Evolutionary conservation across 2,888 invertebrate genomes (phyloP), one percentile per base, ranked within the genome.

Genomic region (Epistrophe grossulariae): DNA sequence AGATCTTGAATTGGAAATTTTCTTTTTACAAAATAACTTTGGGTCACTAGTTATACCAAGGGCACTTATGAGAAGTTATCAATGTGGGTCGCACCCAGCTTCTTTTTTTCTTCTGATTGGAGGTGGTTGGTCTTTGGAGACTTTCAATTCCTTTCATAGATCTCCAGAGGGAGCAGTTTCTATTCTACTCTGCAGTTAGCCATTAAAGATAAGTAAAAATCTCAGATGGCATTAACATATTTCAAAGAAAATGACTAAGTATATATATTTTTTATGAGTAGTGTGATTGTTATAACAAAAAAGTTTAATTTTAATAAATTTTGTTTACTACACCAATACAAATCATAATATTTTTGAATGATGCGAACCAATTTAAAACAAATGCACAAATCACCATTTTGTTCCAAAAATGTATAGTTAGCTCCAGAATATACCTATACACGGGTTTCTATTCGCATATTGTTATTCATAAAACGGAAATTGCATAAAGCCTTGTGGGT

Each of bases 331-430:
- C 62, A 11, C 62, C n/a, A n/a, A n/a, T n/a, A n/a, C n/a, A n/a
- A n/a, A 9, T 13, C 15, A 15, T 40, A 15, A 15, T 24, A 24
- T 45, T 64, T 45, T 28, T 28, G 11, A 64, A 45, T 64, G 15
- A 17, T 10, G n/a, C 5, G 0, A 66, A 66, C 17, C 45, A 66
- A 28, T 66, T 66, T 48, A 13, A 48, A 48, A 17, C 45, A 48
- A 40, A 48, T 48, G 45, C 66, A 48, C 66, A 66, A 66, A 66
- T 66, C 66, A 66, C 66, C 48, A 31, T 31, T 66, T 66, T 45
- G 66, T 45, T 17, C 45, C 8, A 10, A 66, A 48, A 24, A 48
- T 66, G 11, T 40, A 24, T 40, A 24, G 19, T 62, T 43, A 62
- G 8, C 13, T 24, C 19, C 19, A 13, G 13, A 17, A 35, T 17